Percentiles rank a stretch among this genome's conserved stretches.
phyloP scores from a whole-genome alignment of 2,888 invertebrate genomes.

The Cryptocephalus primarius region DNA sequence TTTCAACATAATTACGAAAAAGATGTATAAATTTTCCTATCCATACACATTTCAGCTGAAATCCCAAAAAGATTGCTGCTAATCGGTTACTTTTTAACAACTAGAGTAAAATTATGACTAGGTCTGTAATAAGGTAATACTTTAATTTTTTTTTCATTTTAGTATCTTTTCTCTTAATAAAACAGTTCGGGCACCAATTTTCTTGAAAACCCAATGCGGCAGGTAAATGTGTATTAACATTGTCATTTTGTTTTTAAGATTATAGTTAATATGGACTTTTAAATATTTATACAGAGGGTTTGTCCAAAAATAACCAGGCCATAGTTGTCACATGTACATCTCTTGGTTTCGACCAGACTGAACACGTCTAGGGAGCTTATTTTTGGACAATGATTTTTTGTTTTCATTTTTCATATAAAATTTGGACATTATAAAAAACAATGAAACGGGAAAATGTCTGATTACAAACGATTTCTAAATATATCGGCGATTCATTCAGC shows the following conservation, averaged over 20 bases:
- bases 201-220: constrained; percentile 19
- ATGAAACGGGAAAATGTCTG: constrained; percentile 6
- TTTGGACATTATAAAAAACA: constrained; percentile 15
- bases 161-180: no score
- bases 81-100: constrained; percentile 15
- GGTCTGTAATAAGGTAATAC: constrained; percentile 28
- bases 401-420: constrained; percentile 15
- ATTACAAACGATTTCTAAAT: constrained; percentile 6
- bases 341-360: no score
- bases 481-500: constrained; percentile 1
- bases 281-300: constrained; percentile 2
- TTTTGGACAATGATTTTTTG: constrained; percentile 10
- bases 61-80: constrained; percentile 27
- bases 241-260: constrained; percentile 5
- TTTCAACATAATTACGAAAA: constrained; percentile 31
- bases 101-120: constrained; percentile 27
- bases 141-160: constrained; percentile 15
- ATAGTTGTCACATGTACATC: neutral
- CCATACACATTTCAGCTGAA: constrained; percentile 24
- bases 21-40: constrained; percentile 28
- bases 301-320: constrained; percentile 1
- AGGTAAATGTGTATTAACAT: constrained; percentile 22
- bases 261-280: constrained; percentile 8
- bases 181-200: constrained; percentile 24
- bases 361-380: neutral